Evolutionary conservation across 2,797 vertebrate genomes (phyloP), one percentile per base, ranked within the genome.

Genomic region (Onychomys arenicola): DNA sequence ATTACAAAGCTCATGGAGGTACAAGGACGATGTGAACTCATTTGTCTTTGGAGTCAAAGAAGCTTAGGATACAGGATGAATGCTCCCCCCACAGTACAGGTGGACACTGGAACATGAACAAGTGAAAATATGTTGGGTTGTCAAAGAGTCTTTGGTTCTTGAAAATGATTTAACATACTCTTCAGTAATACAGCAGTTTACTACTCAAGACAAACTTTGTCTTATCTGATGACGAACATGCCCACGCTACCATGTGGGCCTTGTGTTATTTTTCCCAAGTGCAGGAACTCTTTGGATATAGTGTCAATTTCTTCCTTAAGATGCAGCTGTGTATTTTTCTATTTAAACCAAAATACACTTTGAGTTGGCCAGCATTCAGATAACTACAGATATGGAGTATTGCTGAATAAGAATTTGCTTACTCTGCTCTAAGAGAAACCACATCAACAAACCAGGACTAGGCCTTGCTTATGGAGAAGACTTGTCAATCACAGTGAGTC

Each of bases 11-110:
- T 61, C 59, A 63, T n/a, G 43, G 29, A 25, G 46, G 0, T 46
- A 8, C 78, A 91, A 75, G 59, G 59, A 91, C 92, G 69, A 82
- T 12, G 34, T 40, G 40, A 82, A 88, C 21, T 37, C 84, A 71
- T 61, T 96, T 96, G 78, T 76, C 80, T 97, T 93, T 94, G 67
- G 23, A 52, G 49, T 78, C 11, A 29, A 78, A 77, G 49, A 85
- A 46, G 23, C n/a, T 52, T 77, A 83, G 86, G 85, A 85, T 17
- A 40, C 90, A 89, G 40, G 63, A 55, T 46, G 11, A 85, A 9
- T 21, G 40, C 34, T 69, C 88, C 49, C n/a, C 69, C 89, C 7
- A 13, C 2, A 21, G 40, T 0, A 10, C 1, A 67, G 40, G 55
- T 69, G 81, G 82, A 71, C 5, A 29, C 25, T 32, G 19, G 88